These are phyloP conservation scores for Drosophila sp. DNA, from an alignment of 1,140 invertebrate species.

Conservation along the genomic window DNA sequence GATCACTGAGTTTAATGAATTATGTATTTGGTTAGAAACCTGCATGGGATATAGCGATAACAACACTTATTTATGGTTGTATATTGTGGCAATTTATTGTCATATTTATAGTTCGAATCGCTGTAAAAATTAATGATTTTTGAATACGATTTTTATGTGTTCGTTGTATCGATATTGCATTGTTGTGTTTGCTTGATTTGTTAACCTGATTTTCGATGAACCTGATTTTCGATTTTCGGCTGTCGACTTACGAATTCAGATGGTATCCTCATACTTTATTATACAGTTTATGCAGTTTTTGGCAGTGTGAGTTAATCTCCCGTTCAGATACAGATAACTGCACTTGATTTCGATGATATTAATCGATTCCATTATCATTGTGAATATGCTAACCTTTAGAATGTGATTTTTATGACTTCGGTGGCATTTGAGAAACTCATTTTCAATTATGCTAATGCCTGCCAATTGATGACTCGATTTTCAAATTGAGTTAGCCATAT, in stretches of 20 bases:
- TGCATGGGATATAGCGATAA: conserved; percentile 6
- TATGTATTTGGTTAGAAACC: no score
- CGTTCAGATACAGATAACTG: background rate
- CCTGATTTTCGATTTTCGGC: conserved; percentile 25
- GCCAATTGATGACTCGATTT: conserved; percentile 14
- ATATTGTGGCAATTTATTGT: conserved; percentile 36
- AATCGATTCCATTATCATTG: conserved; percentile 36
- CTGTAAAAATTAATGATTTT: conserved; percentile 35
- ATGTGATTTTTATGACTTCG: conserved; percentile 48
- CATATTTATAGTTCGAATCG: conserved; percentile 32
- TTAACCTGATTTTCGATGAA: conserved; percentile 28
- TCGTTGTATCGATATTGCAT: conserved; percentile 3
- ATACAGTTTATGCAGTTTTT: conserved; percentile 18
- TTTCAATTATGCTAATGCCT: conserved; percentile 69
- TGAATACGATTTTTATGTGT: conserved; percentile 29
- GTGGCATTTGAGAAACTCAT: conserved; percentile 59
- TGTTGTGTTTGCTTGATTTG: conserved; percentile 16
- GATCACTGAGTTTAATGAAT: background rate
- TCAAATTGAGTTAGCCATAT: conserved; percentile 6
- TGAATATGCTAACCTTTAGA: conserved; percentile 50
- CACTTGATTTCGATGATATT: conserved; percentile 13
- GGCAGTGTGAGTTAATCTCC: background rate
- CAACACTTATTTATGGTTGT: conserved; percentile 36
- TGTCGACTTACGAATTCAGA: conserved; percentile 4
- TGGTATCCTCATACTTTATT: conserved; percentile 14